Evolutionary conservation across 2,797 vertebrate species (phyloP), one percentile per base, ranked within the genome.

Genomic region (Phoeniculus purpureus): DNA sequence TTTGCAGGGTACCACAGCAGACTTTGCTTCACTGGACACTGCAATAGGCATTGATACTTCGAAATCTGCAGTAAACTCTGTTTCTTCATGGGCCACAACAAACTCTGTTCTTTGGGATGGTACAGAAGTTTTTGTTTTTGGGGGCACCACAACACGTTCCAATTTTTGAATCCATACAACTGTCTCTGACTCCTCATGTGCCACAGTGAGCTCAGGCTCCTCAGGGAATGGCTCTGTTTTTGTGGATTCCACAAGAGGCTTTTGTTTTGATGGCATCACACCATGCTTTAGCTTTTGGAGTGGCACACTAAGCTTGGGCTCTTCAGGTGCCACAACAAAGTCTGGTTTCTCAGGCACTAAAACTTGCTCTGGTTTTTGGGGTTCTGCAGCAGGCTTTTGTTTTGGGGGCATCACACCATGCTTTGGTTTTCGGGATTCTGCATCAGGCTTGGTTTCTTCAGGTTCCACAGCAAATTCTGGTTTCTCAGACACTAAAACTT

Each of bases 1-100:
- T 29, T 83, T 60, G 9, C 27, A 12, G n/a, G 71, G 29, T 77
- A 48, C 48, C 34, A 56, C 34, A 58, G 47, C 27, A 60, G 22
- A 5, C 34, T 91, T 92, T 3, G 40, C 58, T 86, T 94, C 95
- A 81, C 11, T 75, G 16, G 87, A 88, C 12, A n/a, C 29, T 32
- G 37, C 19, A 79, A 12, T 31, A 52, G 9, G 14, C 22, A 7
- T 3, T 81, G 85, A n/a, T 56, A 90, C 89, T 67, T 84, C 55
- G 21, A 67, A 86, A 70, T 78, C 83, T 76, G 56, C 60, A 84
- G 34, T 18, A 79, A 90, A 22, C 31, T 58, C 88, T 67, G 31
- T 67, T 93, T 93, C 81, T 90, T 94, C 85, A 76, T 25, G 6
- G 79, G 40, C 45, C 62, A 64, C 37, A 56, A 51, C 2, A 22